Evolutionary conservation across 2,888 invertebrate genomes (phyloP), one percentile per base, ranked within the genome.

Genomic region (Muscina levida): DNA sequence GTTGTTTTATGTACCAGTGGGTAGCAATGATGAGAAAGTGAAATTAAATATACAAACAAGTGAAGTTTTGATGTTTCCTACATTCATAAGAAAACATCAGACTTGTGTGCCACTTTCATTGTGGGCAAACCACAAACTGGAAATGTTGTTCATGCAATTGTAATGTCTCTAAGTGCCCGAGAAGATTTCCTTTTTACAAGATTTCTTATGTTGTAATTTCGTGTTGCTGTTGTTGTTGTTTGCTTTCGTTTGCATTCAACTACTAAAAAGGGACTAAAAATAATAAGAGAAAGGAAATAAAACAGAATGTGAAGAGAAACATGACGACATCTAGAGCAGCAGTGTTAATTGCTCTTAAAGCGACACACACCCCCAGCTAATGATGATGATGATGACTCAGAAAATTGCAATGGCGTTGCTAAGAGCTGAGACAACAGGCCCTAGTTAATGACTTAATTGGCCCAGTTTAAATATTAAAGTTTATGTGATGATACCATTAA

Each of bases 371-470:
- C 42, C n/a, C n/a, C 42, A 37, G 62, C 62, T 62, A 42, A 42
- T 59, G 39, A 59, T 59, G 53, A 24, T 57, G 26, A 11, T 15
- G 57, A 31, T 31, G 57, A 26, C 5, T 11, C 6, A 1, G n/a
- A 19, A 13, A 13, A 68, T 57, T 59, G 39, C 39, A 10, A 24
- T 53, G 42, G 53, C 51, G 44, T 15, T 24, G 62, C 19, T 62
- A 62, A 44, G 44, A 70, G 42, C 51, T 39, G 75, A 70, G 70
- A 76, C 70, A 71, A 71, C 48, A 66, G 56, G 71, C 57, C 67
- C 51, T 68, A 68, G 51, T 72, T 72, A 77, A 77, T 72, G 67
- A 77, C 77, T 77, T 72, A 77, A 72, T 77, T 72, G 72, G 72
- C 77, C 72, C 53, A 62, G 62, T 72, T 77, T 62, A 72, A 72